These are phyloP conservation scores for Ammospiza nelsoni DNA, from an alignment of 2,113 vertebrate genomes.

Conservation along the genomic window DNA sequence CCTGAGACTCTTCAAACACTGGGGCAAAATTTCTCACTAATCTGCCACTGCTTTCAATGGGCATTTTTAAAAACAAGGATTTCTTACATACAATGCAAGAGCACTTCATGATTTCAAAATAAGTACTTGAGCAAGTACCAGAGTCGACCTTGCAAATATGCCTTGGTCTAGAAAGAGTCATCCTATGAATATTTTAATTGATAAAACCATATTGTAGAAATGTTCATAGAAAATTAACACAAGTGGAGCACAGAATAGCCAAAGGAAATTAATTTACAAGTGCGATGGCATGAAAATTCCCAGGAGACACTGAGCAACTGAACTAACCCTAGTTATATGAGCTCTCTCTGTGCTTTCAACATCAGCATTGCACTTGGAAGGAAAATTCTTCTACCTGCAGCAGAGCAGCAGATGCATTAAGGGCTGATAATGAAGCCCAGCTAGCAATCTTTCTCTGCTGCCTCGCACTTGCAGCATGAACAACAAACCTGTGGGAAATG, in stretches of 20 bases:
- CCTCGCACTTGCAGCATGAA: background rate
- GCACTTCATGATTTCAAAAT: background rate
- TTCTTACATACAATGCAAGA: background rate
- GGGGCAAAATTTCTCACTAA: background rate
- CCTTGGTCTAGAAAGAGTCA: background rate
- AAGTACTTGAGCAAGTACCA: background rate
- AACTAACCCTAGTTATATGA: background rate
- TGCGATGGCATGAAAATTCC: background rate
- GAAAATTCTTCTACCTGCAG: background rate
- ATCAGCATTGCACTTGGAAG: background rate
- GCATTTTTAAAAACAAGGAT: background rate
- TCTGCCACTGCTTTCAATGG: background rate
- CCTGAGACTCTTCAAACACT: background rate
- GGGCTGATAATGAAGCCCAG: background rate
- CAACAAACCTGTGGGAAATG: background rate
- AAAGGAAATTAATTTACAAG: conserved; percentile 46
- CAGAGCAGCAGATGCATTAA: background rate
- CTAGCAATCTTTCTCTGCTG: background rate
- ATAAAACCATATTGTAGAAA: background rate
- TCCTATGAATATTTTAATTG: background rate
- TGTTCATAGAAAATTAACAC: conserved; percentile 11
- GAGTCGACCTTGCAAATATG: background rate
- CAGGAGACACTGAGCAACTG: background rate
- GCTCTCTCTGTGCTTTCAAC: background rate
- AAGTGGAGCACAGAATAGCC: conserved; percentile 15